Evolutionary conservation across 2,797 vertebrate genomes (phyloP).

Genomic region (Gastrophryne carolinensis): DNA sequence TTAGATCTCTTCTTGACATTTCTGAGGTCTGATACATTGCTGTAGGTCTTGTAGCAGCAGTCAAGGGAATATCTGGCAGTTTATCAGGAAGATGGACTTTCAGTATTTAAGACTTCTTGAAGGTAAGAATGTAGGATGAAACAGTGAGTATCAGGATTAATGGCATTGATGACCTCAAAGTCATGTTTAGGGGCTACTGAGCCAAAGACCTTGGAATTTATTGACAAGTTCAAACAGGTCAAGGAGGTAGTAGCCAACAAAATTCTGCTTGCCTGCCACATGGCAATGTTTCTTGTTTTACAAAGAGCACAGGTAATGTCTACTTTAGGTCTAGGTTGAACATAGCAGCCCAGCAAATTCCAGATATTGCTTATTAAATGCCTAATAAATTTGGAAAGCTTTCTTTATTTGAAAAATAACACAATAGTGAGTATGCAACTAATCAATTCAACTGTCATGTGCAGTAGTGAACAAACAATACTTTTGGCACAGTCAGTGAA

Average conservation of each 20-base stretch:
- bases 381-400: too few relatives aligned
- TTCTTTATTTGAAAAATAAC: too few relatives aligned
- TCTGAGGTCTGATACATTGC: slow-evolving; percentile 18
- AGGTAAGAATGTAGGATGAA: slow-evolving; percentile 12
- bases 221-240: slow-evolving; percentile 14
- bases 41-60: slow-evolving; percentile 34
- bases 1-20: slow-evolving; percentile 7
- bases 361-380: too few relatives aligned
- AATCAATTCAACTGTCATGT: too few relatives aligned
- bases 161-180: slow-evolving; percentile 26
- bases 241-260: slow-evolving; percentile 14
- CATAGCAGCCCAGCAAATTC: too few relatives aligned
- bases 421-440: too few relatives aligned
- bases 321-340: too few relatives aligned
- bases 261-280: not conserved
- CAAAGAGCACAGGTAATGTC: too few relatives aligned
- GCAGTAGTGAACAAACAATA: too few relatives aligned
- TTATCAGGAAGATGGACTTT: slow-evolving; percentile 23
- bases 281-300: too few relatives aligned
- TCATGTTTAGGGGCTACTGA: slow-evolving; percentile 1
- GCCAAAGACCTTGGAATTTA: slow-evolving; percentile 26
- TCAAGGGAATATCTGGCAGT: slow-evolving; percentile 20
- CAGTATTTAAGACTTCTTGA: slow-evolving; percentile 2
- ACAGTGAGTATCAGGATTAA: slow-evolving; percentile 29
- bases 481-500: too few relatives aligned